These are phyloP conservation scores for Eilema depressum DNA, from an alignment of 2,888 invertebrate species.

Conservation along the genomic window DNA sequence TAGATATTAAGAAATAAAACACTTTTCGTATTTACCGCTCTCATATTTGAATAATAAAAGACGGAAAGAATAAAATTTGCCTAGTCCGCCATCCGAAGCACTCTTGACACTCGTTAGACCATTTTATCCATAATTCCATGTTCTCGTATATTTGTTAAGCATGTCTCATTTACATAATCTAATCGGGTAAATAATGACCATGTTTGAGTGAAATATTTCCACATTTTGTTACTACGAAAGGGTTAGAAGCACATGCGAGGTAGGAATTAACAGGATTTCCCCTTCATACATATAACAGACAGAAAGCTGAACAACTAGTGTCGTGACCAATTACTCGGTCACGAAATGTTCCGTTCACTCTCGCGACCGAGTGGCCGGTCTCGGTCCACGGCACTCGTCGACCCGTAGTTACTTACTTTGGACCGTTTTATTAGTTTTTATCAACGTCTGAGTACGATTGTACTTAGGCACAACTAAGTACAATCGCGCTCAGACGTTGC, in stretches of 20 bases:
- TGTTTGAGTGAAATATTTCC: neutral
- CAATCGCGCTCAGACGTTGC: too few species aligned
- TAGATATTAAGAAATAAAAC: neutral
- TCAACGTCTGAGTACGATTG: too few species aligned
- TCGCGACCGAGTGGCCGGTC: too few species aligned
- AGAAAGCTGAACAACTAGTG: neutral
- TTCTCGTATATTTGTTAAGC: conserved; percentile 6
- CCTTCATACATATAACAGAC: neutral
- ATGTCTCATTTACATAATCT: conserved; percentile 10
- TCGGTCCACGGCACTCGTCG: too few species aligned
- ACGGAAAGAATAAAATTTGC: neutral
- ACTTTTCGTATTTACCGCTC: neutral
- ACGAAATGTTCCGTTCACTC: too few species aligned
- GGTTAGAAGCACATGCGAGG: neutral
- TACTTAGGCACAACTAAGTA: too few species aligned
- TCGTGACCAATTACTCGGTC: too few species aligned
- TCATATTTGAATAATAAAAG: conserved; percentile 3
- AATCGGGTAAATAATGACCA: neutral
- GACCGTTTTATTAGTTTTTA: too few species aligned
- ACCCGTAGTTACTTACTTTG: too few species aligned
- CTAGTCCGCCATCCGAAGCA: neutral
- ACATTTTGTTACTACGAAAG: conserved; percentile 5
- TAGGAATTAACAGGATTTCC: neutral
- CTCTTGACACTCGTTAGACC: conserved; percentile 3
- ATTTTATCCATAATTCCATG: neutral